Evolutionary conservation across 2,113 vertebrate species (phyloP), one percentile per base, ranked within the genome.

Genomic region (Indicator maculatus): DNA sequence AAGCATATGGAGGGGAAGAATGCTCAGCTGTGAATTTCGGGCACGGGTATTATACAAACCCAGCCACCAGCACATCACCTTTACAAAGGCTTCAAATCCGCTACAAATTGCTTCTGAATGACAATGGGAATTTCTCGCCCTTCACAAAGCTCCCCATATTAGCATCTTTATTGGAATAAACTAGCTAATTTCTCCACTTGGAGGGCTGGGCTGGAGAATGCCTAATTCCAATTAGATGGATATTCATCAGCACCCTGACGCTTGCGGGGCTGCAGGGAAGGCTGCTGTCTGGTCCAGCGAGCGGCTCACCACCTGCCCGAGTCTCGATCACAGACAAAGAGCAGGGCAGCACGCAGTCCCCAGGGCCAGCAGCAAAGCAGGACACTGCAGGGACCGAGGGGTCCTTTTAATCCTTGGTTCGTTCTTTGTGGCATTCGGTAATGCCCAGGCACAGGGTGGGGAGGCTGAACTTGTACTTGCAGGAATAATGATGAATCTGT

Each of bases 81-180:
- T 94, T 96, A 95, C 93, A 96, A 89, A 97, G 65, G 87, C 91
- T 95, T 94, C 95, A 85, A 85, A 81, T 93, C 91, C 45, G 44
- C 90, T 91, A 92, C 83, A 89, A 78, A 96, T 96, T 94, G 95
- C 95, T 96, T 86, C 91, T 93, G 95, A 93, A 89, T 93, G 92
- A 95, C 73, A 90, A 86, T 67, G 66, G 80, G 67, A 95, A 76
- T 88, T 85, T 93, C 83, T 91, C 4, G 4, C 78, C 92, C 65
- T 83, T 76, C 76, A 59, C 93, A 94, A 88, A 96, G 83, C 58
- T 52, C 17, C 76, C 38, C 11, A n/a, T 70, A 90, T 93, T 92
- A 86, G 83, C 83, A 89, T 95, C 93, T 95, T 97, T 93, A 93
- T 96, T 88, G 86, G 93, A 96, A 95, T 31, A 75, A 90, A 95